These are phyloP conservation scores for Leptinotarsa peninsularis DNA, from an alignment of 2,888 invertebrate genomes.

Conservation along the genomic window DNA sequence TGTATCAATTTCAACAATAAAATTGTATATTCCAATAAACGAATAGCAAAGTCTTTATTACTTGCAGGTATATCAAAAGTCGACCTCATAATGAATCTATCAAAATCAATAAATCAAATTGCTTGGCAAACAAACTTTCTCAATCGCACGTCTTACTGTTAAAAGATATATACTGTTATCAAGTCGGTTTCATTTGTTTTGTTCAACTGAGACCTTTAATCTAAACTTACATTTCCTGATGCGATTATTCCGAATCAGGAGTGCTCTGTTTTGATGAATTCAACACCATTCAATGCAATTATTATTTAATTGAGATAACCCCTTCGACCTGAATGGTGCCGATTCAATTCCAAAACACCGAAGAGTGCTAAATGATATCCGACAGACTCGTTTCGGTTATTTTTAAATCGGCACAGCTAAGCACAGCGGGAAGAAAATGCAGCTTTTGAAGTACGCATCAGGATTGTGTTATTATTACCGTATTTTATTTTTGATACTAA, in stretches of 20 bases:
- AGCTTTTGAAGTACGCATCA: background rate
- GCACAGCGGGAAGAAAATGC: background rate
- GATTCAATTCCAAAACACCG: conserved; percentile 16
- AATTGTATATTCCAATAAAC: no score
- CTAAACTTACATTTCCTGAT: background rate
- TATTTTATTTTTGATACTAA: background rate
- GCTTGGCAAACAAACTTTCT: no score
- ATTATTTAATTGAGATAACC: conserved; percentile 23
- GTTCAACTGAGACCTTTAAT: background rate
- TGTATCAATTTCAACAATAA: no score
- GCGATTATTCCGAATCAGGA: conserved; percentile 1
- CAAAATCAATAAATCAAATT: no score
- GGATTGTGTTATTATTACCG: background rate
- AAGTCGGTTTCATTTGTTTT: background rate
- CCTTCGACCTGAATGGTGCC: conserved; percentile 10
- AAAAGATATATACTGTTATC: background rate
- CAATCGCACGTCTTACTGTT: background rate
- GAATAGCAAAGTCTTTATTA: no score
- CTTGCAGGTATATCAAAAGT: no score
- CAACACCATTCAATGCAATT: conserved; percentile 4
- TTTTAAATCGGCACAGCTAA: conserved; percentile 2
- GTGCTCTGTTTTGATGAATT: conserved; percentile 8
- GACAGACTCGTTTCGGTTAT: conserved; percentile 18
- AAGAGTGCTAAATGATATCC: conserved; percentile 23
- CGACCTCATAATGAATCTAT: no score